Evolutionary conservation across 2,888 invertebrate genomes (phyloP), one percentile per base, ranked within the genome.

Genomic region (Cerceris ruficornis): DNA sequence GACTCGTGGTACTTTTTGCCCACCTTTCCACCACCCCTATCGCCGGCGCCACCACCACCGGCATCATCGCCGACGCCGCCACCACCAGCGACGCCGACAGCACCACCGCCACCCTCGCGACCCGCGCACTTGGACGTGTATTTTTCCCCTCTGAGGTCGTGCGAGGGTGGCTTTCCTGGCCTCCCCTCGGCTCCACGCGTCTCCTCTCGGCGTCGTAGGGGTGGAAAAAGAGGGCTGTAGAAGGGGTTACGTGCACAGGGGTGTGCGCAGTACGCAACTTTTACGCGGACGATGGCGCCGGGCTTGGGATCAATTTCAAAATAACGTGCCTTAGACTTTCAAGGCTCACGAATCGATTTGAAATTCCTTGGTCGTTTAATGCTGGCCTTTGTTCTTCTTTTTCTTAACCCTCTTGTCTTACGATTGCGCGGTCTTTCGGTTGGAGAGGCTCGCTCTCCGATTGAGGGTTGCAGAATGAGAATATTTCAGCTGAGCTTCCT

Each of bases 91-190:
- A 74, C 76, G 68, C 65, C 77, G 57, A 65, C 75, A 52, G 65
- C 75, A 52, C 68, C 71, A 55, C 66, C 64, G 73, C 68, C 76
- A 76, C 78, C 77, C 84, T 80, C 82, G 54, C 75, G 68, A 76
- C 64, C 77, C 83, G 81, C 84, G 77, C 84, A 86, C 87, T 85
- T 87, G 88, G 86, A 84, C 88, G 88, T 84, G 81, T 87, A 88
- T 91, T 92, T 92, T 91, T 91, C 92, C 92, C 91, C 91, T 91
- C 91, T 90, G 90, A 91, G 90, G 91, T 91, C 85, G 81, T 54
- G 88, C 82, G 86, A 90, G 90, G 88, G 86, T 89, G 86, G 90
- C 86, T 87, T 83, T 66, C 77, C 81, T 64, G 49, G 68, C 71
- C 49, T 15, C 59, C 54, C 58, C 76, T 72, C 68, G 54, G 55